These are phyloP conservation scores for Drosophila lini DNA, from an alignment of 1,140 invertebrate genomes.

Conservation along the genomic window DNA sequence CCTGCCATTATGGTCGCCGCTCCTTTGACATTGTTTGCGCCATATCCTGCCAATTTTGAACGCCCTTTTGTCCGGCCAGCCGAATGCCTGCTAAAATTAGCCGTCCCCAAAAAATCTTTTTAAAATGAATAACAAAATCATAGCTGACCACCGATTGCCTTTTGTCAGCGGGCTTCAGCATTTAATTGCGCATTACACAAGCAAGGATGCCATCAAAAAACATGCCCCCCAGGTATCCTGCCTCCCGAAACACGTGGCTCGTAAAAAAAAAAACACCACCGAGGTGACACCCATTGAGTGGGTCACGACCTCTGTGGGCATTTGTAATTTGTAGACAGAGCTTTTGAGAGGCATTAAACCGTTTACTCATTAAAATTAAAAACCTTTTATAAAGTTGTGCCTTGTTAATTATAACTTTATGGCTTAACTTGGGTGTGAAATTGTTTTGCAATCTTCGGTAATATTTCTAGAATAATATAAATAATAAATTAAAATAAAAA, in stretches of 20 bases:
- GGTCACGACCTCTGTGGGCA: conserved; percentile 12
- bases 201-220: neutral
- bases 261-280: conserved; percentile 7
- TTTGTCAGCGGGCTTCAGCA: neutral
- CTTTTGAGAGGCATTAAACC: neutral
- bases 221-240: conserved; percentile 1
- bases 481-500: neutral
- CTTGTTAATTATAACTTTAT: conserved; percentile 8
- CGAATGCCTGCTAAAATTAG: conserved; percentile 21
- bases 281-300: conserved; percentile 12
- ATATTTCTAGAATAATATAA: neutral
- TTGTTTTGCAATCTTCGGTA: too few species aligned
- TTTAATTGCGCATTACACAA: conserved; percentile 13
- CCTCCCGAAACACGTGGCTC: conserved; percentile 1
- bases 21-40: conserved; percentile 31
- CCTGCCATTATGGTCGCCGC: conserved; percentile 15
- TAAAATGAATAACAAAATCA: conserved; percentile 33
- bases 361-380: conserved; percentile 1
- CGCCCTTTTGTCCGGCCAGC: neutral
- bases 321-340: conserved; percentile 5
- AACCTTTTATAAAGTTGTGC: neutral
- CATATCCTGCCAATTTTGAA: conserved; percentile 25
- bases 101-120: neutral
- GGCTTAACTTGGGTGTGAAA: neutral
- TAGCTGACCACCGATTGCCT: conserved; percentile 3